Conservation (phyloP, 2,113 vertebrate species). For the Neodon shergylaensis region DNA sequence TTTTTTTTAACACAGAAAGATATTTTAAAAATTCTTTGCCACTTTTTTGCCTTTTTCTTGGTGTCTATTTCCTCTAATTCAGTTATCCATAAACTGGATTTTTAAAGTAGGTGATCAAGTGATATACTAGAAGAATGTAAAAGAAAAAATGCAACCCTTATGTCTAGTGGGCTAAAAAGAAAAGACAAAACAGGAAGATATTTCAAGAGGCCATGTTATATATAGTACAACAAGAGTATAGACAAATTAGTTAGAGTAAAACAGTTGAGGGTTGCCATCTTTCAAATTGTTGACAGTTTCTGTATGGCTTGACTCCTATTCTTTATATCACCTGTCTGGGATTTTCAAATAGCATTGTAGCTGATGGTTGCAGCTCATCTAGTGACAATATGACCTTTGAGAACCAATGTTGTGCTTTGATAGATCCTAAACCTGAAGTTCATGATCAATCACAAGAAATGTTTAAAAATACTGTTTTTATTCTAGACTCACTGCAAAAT, state of each 20-base stretch:
- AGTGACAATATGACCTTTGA: slow-evolving; percentile 21
- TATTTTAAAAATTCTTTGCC: neutral
- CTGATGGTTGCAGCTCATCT: neutral
- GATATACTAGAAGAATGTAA: neutral
- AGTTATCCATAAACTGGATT: neutral
- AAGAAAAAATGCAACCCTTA: neutral
- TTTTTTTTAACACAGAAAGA: neutral
- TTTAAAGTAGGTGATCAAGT: neutral
- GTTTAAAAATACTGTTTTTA: neutral
- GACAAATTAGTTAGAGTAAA: slow-evolving; percentile 5
- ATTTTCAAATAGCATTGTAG: slow-evolving; percentile 15
- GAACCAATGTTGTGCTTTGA: neutral
- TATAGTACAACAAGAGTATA: neutral
- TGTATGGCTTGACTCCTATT: neutral
- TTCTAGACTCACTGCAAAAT: neutral
- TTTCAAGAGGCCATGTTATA: neutral
- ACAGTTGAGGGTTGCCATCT: neutral
- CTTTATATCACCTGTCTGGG: neutral
- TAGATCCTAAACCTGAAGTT: neutral
- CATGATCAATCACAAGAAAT: slow-evolving; percentile 5
- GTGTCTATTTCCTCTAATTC: slow-evolving; percentile 7
- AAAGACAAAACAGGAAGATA: neutral
- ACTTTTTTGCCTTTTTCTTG: neutral
- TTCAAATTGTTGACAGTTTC: neutral
- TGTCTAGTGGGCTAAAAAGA: neutral